phyloP scores from a whole-genome alignment of 2,113 vertebrate genomes.

The Indicator maculatus region DNA sequence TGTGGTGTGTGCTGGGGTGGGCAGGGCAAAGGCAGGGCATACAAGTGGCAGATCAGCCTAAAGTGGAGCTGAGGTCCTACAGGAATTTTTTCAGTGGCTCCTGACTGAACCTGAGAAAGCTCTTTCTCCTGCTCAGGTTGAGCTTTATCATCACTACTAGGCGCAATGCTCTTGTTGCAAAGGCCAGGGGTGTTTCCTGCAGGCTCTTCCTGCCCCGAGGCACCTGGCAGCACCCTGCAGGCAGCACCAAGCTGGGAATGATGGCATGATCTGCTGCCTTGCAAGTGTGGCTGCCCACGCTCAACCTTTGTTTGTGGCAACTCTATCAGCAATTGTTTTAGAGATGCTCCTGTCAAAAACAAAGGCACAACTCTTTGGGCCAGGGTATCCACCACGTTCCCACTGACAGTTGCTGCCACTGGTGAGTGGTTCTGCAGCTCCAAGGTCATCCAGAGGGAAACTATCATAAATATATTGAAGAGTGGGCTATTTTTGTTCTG shows the following conservation, averaged over 20 bases:
- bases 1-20: too few relatives aligned
- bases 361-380: accelerated
- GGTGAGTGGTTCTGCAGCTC: not conserved
- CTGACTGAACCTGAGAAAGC: too few relatives aligned
- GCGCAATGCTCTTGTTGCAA: too few relatives aligned
- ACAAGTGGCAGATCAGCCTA: too few relatives aligned
- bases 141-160: too few relatives aligned
- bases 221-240: not conserved
- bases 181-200: too few relatives aligned
- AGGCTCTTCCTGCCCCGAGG: too few relatives aligned
- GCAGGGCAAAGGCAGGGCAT: not conserved
- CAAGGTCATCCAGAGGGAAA: accelerated
- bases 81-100: too few relatives aligned
- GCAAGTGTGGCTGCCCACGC: not conserved
- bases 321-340: not conserved
- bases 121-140: too few relatives aligned
- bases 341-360: not conserved
- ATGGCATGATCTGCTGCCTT: not conserved
- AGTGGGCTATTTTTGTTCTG: not conserved
- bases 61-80: too few relatives aligned
- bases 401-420: not conserved
- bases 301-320: too few relatives aligned
- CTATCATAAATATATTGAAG: not conserved
- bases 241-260: not conserved
- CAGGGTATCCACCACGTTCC: not conserved